Conservation (phyloP, 2,113 vertebrate genomes). For the Urocynchramus pylzowi region DNA sequence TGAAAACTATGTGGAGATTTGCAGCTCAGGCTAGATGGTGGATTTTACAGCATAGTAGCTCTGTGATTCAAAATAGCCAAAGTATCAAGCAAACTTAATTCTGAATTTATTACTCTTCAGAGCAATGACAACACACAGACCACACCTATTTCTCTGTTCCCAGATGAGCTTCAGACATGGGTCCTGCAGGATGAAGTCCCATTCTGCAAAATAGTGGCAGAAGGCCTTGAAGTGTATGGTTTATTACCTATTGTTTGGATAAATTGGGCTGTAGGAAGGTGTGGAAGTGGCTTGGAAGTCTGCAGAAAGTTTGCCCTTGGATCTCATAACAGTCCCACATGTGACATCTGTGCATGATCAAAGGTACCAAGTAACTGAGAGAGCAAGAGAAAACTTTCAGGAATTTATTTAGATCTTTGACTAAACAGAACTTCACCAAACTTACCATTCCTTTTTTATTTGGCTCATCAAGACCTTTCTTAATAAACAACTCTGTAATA, state of each 20-base stretch:
- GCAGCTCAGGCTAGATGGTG: not conserved
- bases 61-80: not conserved
- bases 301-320: constrained; percentile 16
- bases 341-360: constrained; percentile 73
- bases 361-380: constrained; percentile 40
- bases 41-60: not conserved
- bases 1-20: not conserved
- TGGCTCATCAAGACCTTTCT: constrained; percentile 42
- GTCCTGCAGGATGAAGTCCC: not conserved
- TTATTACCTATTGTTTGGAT: constrained; percentile 62
- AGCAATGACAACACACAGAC: not conserved
- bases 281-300: constrained; percentile 13
- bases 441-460: constrained; percentile 62
- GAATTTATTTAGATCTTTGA: constrained; percentile 57
- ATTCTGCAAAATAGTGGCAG: constrained; percentile 13
- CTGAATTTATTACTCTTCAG: not conserved
- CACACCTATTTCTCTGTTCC: not conserved
- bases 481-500: constrained; percentile 26
- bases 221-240: constrained; percentile 19
- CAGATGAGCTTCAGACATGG: not conserved
- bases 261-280: not conserved
- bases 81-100: not conserved
- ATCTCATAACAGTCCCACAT: constrained; percentile 25
- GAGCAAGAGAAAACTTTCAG: constrained; percentile 35
- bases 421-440: constrained; percentile 56